phyloP scores from a whole-genome alignment of 2,888 invertebrate species.

The Diaperis boleti region DNA sequence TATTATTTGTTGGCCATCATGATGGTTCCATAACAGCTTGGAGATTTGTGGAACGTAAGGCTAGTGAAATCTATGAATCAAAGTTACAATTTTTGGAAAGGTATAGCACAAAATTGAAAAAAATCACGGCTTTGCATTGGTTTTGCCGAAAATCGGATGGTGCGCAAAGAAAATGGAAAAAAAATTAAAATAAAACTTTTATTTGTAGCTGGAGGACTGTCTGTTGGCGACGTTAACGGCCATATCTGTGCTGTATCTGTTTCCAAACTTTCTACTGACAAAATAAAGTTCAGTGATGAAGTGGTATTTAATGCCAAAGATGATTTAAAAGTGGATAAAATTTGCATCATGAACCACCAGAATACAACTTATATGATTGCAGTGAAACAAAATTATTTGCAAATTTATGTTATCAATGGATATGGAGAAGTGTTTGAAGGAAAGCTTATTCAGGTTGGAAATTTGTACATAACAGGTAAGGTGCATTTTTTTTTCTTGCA shows the following conservation, averaged over 20 bases:
- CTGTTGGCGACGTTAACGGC: constrained; percentile 57
- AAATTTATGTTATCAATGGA: constrained; percentile 55
- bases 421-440: constrained; percentile 55
- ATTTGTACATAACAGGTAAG: constrained; percentile 59
- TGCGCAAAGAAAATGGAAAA: not conserved
- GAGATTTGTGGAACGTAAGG: constrained; percentile 52
- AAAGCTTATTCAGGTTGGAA: constrained; percentile 52
- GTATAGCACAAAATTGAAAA: constrained; percentile 50
- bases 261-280: constrained; percentile 48
- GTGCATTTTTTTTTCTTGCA: no score
- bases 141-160: constrained; percentile 41
- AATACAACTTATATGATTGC: constrained; percentile 53
- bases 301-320: constrained; percentile 48
- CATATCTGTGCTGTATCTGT: constrained; percentile 54
- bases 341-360: constrained; percentile 52
- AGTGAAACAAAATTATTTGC: constrained; percentile 55
- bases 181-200: not conserved
- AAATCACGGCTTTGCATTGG: constrained; percentile 57
- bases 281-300: constrained; percentile 45
- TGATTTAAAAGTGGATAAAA: constrained; percentile 53
- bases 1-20: constrained; percentile 59
- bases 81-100: constrained; percentile 52
- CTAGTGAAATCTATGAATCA: constrained; percentile 44
- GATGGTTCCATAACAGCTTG: constrained; percentile 59
- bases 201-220: constrained; percentile 55